A percentile compares a stretch with the other conserved stretches of the same genome.
These are phyloP conservation scores for Andrena chrysosceles DNA, from an alignment of 2,888 invertebrate genomes.

Conservation along the genomic window DNA sequence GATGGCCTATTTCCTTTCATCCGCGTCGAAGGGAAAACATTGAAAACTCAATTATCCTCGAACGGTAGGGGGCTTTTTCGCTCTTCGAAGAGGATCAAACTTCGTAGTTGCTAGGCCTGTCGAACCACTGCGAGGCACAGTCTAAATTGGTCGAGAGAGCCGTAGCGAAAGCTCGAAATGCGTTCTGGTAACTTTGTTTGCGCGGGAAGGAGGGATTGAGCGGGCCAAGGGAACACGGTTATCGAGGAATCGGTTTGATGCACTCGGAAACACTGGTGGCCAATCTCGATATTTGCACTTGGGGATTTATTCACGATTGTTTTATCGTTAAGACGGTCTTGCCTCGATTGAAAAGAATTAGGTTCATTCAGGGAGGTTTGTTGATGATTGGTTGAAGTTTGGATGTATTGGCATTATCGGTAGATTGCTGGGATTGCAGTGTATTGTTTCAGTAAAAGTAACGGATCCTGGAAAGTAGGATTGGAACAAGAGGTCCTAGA, in stretches of 20 bases:
- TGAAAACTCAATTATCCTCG: neutral
- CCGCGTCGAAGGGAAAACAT: neutral
- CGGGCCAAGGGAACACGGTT: neutral
- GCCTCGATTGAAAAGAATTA: neutral
- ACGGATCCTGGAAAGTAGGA: neutral
- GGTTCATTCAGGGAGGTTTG: neutral
- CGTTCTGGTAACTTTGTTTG: neutral
- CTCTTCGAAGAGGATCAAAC: neutral
- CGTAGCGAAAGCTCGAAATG: neutral
- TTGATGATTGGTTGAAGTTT: neutral
- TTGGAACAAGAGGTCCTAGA: too few relatives aligned
- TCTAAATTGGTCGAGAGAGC: slow-evolving; percentile 2
- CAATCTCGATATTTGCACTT: slow-evolving; percentile 21
- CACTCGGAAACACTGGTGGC: neutral
- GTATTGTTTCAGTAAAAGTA: neutral
- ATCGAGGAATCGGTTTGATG: neutral
- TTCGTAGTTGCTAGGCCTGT: neutral
- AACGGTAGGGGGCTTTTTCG: too few relatives aligned
- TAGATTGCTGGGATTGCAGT: neutral
- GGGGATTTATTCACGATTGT: neutral
- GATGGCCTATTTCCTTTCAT: neutral
- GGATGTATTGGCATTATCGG: too few relatives aligned
- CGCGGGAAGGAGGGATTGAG: neutral
- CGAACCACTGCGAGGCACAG: neutral
- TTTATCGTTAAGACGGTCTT: neutral